Base-by-base conservation (phyloP, 2,797 vertebrate species). In the Taenioides sp. region DNA sequence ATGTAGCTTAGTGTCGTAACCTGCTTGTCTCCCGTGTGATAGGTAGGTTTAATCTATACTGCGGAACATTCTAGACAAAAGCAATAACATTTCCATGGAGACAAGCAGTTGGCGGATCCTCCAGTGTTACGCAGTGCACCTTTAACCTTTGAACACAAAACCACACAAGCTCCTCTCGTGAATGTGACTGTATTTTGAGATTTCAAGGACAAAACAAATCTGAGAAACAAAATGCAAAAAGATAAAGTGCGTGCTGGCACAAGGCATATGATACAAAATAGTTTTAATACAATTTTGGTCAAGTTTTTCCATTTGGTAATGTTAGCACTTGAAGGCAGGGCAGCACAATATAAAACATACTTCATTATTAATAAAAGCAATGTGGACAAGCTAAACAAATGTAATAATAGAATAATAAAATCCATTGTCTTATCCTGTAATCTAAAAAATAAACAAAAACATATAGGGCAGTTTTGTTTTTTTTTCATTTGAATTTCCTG, bases 221-320 rank as follows among this genome's bases (percentile, higher is more conserved):
- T 1, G 25, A 25, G 72, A 70, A 49, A 74, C n/a, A 76, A 70
- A 83, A 47, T 74, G 11, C 7, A 55, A 59, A 73, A 68, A 80
- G 82, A 75, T 80, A 79, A 86, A 84, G 72, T 73, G 72, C 77
- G 65, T 70, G 55, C 77, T 17, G 6, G 73, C 76, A 86, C 14
- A 68, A 57, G 43, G 77, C 50, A 23, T 62, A 34, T 10, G 34
- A 37, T 37, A 65, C 5, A 69, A 28, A 59, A 69, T 23, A 3
- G 64, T 61, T 47, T 47, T 16, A 69, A 64, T 10, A 47, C 17
- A 67, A 54, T 77, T 80, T 83, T 83, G 84, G 72, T 65, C 76
- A 65, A 49, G 64, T n/a, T 74, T 47, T 76, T 65, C 75, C 55
- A 74, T 82, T 88, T 87, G 77, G 71, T 72, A 73, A 83, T 83